Conservation (phyloP, 2,797 vertebrate genomes). For the Spondyliosoma cantharus region DNA sequence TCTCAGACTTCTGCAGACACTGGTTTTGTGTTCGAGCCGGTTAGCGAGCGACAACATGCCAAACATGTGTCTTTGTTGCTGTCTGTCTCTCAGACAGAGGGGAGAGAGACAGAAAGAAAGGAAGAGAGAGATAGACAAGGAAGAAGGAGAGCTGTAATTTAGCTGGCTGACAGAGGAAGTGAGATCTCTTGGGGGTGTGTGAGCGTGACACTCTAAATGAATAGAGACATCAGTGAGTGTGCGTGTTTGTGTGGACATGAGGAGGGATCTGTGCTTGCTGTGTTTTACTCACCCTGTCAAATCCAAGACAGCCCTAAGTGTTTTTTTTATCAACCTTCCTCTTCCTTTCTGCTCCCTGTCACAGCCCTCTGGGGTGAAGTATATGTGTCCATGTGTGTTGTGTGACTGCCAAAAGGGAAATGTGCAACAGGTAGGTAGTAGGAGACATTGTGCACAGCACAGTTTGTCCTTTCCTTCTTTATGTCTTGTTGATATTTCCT, state of each 20-base stretch:
- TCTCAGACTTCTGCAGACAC: conserved; percentile 47
- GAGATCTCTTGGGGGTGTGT: conserved; percentile 90
- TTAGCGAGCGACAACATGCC: conserved; percentile 30
- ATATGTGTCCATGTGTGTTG: conserved; percentile 29
- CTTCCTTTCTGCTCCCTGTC: conserved; percentile 51
- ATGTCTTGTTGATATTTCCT: background rate
- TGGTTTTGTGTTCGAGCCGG: conserved; percentile 44
- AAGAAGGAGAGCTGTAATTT: conserved; percentile 85
- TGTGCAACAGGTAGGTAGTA: conserved; percentile 56
- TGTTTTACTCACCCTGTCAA: conserved; percentile 77
- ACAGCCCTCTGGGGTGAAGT: conserved; percentile 34
- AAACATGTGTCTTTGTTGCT: conserved; percentile 48
- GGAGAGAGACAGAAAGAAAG: conserved; percentile 48
- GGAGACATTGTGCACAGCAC: background rate
- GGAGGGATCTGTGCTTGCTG: conserved; percentile 58
- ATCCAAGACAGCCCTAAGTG: conserved; percentile 65
- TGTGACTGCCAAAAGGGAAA: conserved; percentile 26
- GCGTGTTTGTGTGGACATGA: conserved; percentile 65
- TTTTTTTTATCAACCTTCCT: conserved; percentile 60
- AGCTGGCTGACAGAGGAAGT: conserved; percentile 88
- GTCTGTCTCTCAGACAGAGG: conserved; percentile 57
- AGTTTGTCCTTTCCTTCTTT: background rate
- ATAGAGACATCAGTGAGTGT: conserved; percentile 86
- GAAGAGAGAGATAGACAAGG: conserved; percentile 45
- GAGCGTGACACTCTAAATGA: conserved; percentile 92